Percentiles rank a stretch among this genome's conserved stretches.
Evolutionary conservation across 2,888 invertebrate genomes (phyloP).

Genomic region (Silvanus unidentatus): DNA sequence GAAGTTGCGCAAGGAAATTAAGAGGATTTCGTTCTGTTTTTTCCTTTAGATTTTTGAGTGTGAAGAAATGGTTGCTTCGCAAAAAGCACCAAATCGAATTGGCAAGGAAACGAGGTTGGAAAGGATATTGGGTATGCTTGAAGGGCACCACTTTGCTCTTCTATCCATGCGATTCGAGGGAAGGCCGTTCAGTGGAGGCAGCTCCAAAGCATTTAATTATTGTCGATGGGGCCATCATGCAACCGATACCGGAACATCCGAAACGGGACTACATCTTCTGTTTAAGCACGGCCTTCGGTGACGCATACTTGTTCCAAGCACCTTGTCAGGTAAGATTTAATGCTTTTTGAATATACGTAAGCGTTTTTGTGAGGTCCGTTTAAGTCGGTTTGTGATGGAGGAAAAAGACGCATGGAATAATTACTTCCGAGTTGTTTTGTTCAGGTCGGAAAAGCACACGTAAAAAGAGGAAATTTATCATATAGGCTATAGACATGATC

Average conservation of each 20-base stretch:
- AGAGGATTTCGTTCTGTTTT: no score
- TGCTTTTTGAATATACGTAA: not conserved
- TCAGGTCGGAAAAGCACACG: no score
- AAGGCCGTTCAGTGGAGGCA: slow-evolving; percentile 83
- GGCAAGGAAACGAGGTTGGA: slow-evolving; percentile 94
- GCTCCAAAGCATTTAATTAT: slow-evolving; percentile 94
- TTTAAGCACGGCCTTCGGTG: slow-evolving; percentile 95
- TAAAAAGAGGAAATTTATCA: no score
- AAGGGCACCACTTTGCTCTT: slow-evolving; percentile 95
- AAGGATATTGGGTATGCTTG: slow-evolving; percentile 97
- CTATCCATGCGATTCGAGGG: slow-evolving; percentile 91
- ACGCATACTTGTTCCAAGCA: slow-evolving; percentile 95
- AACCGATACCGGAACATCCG: slow-evolving; percentile 98
- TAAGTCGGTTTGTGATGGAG: no score
- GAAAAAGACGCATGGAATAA: no score
- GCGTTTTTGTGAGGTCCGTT: no score
- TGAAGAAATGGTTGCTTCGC: slow-evolving; percentile 95
- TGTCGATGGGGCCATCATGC: slow-evolving; percentile 95
- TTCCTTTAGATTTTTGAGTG: slow-evolving; percentile 89
- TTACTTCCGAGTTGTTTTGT: no score
- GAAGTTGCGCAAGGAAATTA: no score
- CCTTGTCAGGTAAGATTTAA: slow-evolving; percentile 62
- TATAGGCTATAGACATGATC: no score
- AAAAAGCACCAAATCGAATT: slow-evolving; percentile 96
- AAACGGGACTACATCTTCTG: slow-evolving; percentile 97